Conservation (phyloP, 1,140 invertebrate species). For the Nephila pilipes region DNA sequence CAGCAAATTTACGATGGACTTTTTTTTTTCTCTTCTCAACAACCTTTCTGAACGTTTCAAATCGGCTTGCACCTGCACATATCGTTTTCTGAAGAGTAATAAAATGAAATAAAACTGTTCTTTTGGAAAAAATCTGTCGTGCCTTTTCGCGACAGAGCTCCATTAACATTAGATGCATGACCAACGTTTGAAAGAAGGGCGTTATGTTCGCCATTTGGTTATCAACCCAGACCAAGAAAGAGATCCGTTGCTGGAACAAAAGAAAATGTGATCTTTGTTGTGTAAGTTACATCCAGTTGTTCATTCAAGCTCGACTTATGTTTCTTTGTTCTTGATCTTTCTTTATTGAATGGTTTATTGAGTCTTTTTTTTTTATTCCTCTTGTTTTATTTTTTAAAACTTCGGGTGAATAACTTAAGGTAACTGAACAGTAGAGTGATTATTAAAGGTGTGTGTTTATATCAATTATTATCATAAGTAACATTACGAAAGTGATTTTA, state of each 20-base stretch:
- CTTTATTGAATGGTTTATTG: neutral
- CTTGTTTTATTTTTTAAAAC: neutral
- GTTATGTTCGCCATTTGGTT: neutral
- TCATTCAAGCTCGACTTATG: neutral
- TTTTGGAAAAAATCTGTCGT: neutral
- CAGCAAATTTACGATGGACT: neutral
- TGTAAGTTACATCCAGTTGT: neutral
- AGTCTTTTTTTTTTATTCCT: neutral
- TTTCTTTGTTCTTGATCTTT: neutral
- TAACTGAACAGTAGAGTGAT: neutral
- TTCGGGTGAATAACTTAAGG: neutral
- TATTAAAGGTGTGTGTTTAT: too few species aligned
- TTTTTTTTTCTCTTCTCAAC: neutral
- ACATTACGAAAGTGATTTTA: too few species aligned
- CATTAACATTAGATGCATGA: constrained; percentile 10
- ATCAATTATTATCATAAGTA: too few species aligned
- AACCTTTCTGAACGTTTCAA: neutral
- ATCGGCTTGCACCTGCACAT: neutral
- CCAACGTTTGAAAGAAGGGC: neutral
- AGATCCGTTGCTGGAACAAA: neutral
- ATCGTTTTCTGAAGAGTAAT: neutral
- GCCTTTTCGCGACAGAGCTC: neutral
- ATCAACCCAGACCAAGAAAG: neutral
- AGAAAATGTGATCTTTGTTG: neutral
- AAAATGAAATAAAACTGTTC: neutral